Evolutionary conservation across 35 echinoderm and acorn worm species (phyloP).

Genomic region (Lytechinus pictus): DNA sequence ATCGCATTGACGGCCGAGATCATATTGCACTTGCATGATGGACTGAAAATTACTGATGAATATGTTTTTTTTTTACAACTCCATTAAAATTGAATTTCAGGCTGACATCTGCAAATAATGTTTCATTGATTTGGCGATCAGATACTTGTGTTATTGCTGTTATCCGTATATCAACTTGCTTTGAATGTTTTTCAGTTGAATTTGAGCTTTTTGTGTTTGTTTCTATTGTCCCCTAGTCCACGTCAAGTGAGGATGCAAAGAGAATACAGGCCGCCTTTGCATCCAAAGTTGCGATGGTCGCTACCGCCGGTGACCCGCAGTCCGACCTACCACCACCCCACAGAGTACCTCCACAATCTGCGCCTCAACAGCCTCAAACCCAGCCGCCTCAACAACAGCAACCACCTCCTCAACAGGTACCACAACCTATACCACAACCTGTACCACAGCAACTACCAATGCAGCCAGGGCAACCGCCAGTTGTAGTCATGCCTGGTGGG

Average conservation of each 20-base stretch:
- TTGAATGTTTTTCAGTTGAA: too few relatives aligned
- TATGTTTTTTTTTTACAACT: too few relatives aligned
- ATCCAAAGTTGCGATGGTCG: constrained; percentile 17
- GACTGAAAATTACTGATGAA: too few relatives aligned
- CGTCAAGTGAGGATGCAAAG: constrained; percentile 29
- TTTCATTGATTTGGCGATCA: too few relatives aligned
- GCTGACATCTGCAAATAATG: too few relatives aligned
- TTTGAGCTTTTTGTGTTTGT: not conserved
- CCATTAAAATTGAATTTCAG: too few relatives aligned
- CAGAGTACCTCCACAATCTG: constrained; percentile 28
- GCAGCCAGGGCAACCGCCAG: constrained; percentile 17
- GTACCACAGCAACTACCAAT: constrained; percentile 20
- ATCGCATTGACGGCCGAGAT: too few relatives aligned
- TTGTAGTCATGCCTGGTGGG: not conserved
- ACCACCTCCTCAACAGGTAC: not conserved
- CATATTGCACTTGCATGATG: too few relatives aligned
- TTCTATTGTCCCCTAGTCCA: not conserved
- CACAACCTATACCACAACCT: constrained; percentile 15
- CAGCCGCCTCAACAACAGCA: not conserved
- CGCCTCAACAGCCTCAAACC: not conserved
- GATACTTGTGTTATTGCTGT: too few relatives aligned
- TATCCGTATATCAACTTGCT: too few relatives aligned
- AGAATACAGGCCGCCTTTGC: constrained; percentile 45
- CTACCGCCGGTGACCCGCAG: not conserved
- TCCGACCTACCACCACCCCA: not conserved